Conservation (phyloP, 2,113 vertebrate genomes). For the Speoplatyrhinus poulsoni region DNA sequence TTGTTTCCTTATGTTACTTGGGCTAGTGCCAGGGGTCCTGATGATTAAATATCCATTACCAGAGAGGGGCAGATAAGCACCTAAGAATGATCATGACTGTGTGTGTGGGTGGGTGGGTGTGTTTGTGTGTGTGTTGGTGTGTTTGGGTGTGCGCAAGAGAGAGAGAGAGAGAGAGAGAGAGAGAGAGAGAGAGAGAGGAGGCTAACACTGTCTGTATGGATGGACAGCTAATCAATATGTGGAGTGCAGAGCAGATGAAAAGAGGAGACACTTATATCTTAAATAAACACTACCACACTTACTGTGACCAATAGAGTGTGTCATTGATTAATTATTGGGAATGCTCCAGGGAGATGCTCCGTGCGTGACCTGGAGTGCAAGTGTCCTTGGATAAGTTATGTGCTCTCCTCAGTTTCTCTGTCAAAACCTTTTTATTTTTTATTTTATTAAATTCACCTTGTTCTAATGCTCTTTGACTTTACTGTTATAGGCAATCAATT, state of each 20-base stretch:
- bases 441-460: too few species aligned
- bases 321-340: slow-evolving; percentile 60
- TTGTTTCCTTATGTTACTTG: slow-evolving; percentile 1
- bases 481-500: too few species aligned
- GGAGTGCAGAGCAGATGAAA: slow-evolving; percentile 42
- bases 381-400: slow-evolving; percentile 26
- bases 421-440: too few species aligned
- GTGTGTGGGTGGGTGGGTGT: slow-evolving; percentile 4
- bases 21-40: background rate
- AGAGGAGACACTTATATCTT: slow-evolving; percentile 55
- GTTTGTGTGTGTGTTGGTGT: background rate
- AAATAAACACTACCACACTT: slow-evolving; percentile 44
- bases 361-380: background rate
- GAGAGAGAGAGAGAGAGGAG: background rate
- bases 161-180: slow-evolving; percentile 8
- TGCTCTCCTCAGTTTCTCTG: too few species aligned
- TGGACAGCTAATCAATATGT: slow-evolving; percentile 53
- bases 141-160: background rate
- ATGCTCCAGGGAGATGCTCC: slow-evolving; percentile 32
- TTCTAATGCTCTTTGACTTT: too few species aligned
- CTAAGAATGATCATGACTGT: background rate
- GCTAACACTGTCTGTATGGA: slow-evolving; percentile 13
- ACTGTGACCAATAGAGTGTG: slow-evolving; percentile 62
- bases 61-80: slow-evolving; percentile 15
- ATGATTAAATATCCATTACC: slow-evolving; percentile 23